phyloP scores from a whole-genome alignment of 1,140 invertebrate species.

The Camponotus pennsylvanicus region DNA sequence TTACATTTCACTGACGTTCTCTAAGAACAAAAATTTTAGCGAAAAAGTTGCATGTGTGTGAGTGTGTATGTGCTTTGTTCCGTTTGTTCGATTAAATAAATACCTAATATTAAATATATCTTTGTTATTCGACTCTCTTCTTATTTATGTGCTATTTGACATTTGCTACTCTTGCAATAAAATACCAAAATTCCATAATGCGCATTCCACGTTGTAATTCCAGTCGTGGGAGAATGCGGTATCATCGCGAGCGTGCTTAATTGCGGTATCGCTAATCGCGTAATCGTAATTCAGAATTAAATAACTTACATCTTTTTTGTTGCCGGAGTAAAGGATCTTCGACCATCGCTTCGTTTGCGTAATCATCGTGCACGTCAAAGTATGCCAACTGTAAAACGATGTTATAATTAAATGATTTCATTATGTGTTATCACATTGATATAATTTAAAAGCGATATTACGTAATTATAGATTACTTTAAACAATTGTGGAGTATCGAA shows the following conservation, averaged over 20 bases:
- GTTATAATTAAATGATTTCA: neutral
- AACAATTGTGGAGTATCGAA: too few relatives aligned
- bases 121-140: neutral
- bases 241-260: conserved; percentile 11
- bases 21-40: neutral
- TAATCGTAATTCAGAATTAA: conserved; percentile 11
- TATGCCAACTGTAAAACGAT: conserved; percentile 25
- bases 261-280: neutral
- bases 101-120: neutral
- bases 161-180: neutral
- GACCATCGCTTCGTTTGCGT: conserved; percentile 79
- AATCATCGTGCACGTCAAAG: conserved; percentile 71
- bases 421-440: neutral
- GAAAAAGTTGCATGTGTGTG: neutral
- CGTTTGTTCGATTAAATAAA: conserved; percentile 25
- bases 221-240: neutral
- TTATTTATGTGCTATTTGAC: neutral
- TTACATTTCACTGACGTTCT: neutral
- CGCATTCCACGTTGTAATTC: neutral
- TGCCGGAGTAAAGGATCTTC: conserved; percentile 77
- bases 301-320: conserved; percentile 80
- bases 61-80: neutral
- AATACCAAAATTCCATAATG: conserved; percentile 6
- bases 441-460: neutral
- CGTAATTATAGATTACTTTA: too few relatives aligned